phyloP scores from a whole-genome alignment of 1,140 invertebrate species.

The Euschistus heros region DNA sequence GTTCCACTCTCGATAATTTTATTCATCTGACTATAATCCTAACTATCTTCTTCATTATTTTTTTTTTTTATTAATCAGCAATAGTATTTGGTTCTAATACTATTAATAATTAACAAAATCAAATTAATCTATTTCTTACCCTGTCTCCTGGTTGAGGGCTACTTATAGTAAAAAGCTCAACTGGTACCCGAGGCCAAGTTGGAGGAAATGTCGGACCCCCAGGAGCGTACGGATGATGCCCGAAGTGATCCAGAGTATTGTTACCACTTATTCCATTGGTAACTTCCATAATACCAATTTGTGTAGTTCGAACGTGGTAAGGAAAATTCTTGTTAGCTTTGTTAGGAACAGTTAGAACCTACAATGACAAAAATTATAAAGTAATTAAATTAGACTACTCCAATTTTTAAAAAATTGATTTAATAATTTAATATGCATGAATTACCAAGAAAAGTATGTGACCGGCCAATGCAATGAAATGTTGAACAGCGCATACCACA shows the following conservation, averaged over 20 bases:
- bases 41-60: too few relatives aligned
- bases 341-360: conserved; percentile 68
- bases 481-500: conserved; percentile 65
- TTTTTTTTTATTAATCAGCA: not conserved
- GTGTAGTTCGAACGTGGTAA: conserved; percentile 72
- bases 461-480: conserved; percentile 62
- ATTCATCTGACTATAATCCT: too few relatives aligned
- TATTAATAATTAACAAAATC: not conserved
- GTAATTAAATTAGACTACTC: too few relatives aligned
- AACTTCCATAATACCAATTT: conserved; percentile 57
- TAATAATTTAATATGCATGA: too few relatives aligned
- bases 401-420: too few relatives aligned
- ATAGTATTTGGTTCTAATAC: not conserved
- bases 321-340: conserved; percentile 77
- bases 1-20: too few relatives aligned
- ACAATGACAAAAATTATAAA: conserved; percentile 30
- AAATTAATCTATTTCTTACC: not conserved
- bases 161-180: conserved; percentile 38
- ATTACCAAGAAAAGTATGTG: conserved; percentile 69
- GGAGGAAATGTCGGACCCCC: conserved; percentile 23
- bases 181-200: conserved; percentile 32
- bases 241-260: conserved; percentile 47
- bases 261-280: conserved; percentile 37
- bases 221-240: conserved; percentile 51
- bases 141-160: conserved; percentile 24